phyloP scores from a whole-genome alignment of 2,113 vertebrate species.

The Poeciliopsis turrubarensis region DNA sequence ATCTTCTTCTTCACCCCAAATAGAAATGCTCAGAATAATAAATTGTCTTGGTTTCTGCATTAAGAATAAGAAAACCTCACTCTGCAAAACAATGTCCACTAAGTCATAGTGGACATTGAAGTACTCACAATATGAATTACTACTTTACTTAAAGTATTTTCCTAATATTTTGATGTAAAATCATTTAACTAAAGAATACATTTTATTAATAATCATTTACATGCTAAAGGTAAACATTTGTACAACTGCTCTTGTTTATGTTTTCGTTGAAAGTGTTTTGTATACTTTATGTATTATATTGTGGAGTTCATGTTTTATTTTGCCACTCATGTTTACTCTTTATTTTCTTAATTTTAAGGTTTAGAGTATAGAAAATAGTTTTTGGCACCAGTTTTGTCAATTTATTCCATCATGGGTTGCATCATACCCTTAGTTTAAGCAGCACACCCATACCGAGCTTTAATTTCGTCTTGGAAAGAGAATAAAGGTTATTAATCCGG shows the following conservation, averaged over 20 bases:
- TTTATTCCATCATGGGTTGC: not conserved
- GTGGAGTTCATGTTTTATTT: not conserved
- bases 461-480: not conserved
- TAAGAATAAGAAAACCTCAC: too few relatives aligned
- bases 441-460: not conserved
- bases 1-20: too few relatives aligned
- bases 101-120: not conserved
- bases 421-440: not conserved
- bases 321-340: not conserved
- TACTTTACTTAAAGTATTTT: not conserved
- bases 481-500: not conserved
- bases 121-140: not conserved
- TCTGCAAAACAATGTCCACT: not conserved
- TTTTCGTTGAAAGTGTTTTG: not conserved
- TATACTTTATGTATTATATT: not conserved
- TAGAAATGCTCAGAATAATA: too few relatives aligned
- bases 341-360: not conserved
- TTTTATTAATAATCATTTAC: not conserved
- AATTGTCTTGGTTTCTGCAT: too few relatives aligned
- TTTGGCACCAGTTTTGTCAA: not conserved
- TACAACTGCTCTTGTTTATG: not conserved
- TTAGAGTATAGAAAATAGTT: not conserved
- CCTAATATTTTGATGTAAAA: not conserved
- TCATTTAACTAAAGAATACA: not conserved
- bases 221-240: not conserved